Base-by-base conservation (phyloP, 2,113 vertebrate genomes). In the Orthonyx spaldingii region DNA sequence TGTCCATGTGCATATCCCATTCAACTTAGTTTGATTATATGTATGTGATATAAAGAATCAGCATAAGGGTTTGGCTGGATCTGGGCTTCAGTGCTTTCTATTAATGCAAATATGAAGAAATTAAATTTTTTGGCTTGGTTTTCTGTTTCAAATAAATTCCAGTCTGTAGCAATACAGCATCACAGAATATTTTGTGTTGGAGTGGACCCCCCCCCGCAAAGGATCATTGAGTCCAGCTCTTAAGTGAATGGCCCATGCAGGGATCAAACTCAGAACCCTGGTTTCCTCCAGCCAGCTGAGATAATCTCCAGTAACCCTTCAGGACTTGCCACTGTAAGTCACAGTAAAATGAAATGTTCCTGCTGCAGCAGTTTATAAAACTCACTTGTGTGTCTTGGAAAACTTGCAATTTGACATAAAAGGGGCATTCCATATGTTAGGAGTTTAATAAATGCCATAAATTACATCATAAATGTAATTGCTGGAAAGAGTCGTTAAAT, bases 381-480 rank as follows among this genome's bases (percentile, higher is more conserved):
- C 33, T 59, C 74, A 57, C 2, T 65, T 80, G 15, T 52, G 49
- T 57, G 46, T 76, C 83, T 95, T 77, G 76, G 61, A 87, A 96
- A 93, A 94, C 87, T 97, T 96, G 84, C 72, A 84, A 22, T 95
- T 95, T 93, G 89, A 93, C 84, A 93, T 94, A 86, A 97, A 95
- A 55, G 33, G 78, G 93, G 55, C 87, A 93, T 96, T 95, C 97
- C 96, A 87, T 92, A 90, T 95, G 84, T 72, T 89, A 89, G 50
- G 65, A 85, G 85, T 94, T 90, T 95, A 94, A 93, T 92, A 89
- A 92, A 50, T 83, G 84, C 44, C 79, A 46, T 88, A 93, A 94
- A 64, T 81, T 91, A 46, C 84, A 95, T 85, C 72, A 76, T 83
- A 55, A 64, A 50, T 91, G 15, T 94, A 93, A 92, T 60, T 81